Base-by-base conservation (phyloP, 2,113 vertebrate genomes). In the Tonatia bakeri region DNA sequence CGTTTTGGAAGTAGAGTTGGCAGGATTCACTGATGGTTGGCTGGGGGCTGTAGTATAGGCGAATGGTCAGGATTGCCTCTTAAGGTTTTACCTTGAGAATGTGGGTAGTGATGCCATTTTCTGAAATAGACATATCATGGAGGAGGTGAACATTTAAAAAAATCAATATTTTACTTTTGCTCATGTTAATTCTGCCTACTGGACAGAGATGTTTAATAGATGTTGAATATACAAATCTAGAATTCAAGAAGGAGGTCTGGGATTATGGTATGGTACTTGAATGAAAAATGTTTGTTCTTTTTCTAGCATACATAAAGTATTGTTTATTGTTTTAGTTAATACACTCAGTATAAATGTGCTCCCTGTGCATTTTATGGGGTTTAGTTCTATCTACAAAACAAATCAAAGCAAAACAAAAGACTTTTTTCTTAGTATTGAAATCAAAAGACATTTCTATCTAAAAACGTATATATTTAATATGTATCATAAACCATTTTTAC, bases 361-460 rank as follows among this genome's bases (percentile, higher is more conserved):
- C 69, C 90, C 4, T 95, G 26, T 59, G 59, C 92, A 22, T n/a
- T 89, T 89, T 17, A n/a, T 95, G 87, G 93, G 81, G 90, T 33
- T 52, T 45, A 64, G 12, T 73, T 72, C 40, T 54, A 59, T 61
- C 38, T 72, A 28, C 20, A 22, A 56, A 56, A 22, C 54, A 95
- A 47, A 56, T 75, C 69, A 69, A 40, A 96, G 40, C 54, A 80
- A 75, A 82, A 79, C 59, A 54, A 54, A 56, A 24, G 69, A 3
- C 87, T 89, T 84, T 96, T 72, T 93, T 65, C 83, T 96, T 19
- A 3, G 0, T 76, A 84, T 92, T 67, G 92, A 97, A 88, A 75
- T 72, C 0, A n/a, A 33, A 75, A 87, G 47, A 96, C 76, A 19
- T 91, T 92, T 8, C 65, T 93, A 77, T 90, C 69, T 40, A 45